Base-by-base conservation (phyloP, 2,797 vertebrate genomes). In the Rallus crepitans region DNA sequence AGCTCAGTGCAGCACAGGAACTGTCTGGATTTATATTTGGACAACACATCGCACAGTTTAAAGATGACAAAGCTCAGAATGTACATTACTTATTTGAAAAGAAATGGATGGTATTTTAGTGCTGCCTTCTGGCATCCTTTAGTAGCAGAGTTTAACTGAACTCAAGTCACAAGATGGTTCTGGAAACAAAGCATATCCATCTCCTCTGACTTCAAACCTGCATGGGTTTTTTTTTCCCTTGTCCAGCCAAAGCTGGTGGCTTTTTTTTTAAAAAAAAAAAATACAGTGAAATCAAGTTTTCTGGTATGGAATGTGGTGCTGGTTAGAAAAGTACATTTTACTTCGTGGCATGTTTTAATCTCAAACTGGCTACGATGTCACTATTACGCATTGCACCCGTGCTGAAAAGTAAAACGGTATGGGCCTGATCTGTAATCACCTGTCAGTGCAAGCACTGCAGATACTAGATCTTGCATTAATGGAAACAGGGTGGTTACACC, bases 21-120 rank as follows among this genome's bases (percentile, higher is more conserved):
- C 68, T 71, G 23, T 86, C 69, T 91, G 71, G 37, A n/a, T 83
- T 94, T 61, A 12, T 95, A 71, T 97, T 94, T 94, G 93, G 76
- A 75, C 72, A 85, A 14, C 37, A 37, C 30, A 75, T 87, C 40
- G 35, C 37, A 33, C 33, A 52, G 61, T 76, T 96, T 61, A 83
- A 89, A 79, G 70, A 76, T 76, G 47, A 52, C 57, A 82, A 70
- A 86, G 47, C 77, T 90, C 59, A 53, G 33, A 17, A 33, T 30
- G 6, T 92, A 27, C 8, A 11, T 70, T 45, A 18, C 35, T 52
- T 47, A 40, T 33, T 86, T 86, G 37, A 61, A 89, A 77, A 76
- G 57, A 83, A 72, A 21, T 55, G 33, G 52, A 61, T 85, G 50
- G 45, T 64, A 64, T 17, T 81, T 42, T 39, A 81, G 31, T 48